phyloP scores from a whole-genome alignment of 2,888 invertebrate species.

The Sarcophaga caerulescens region DNA sequence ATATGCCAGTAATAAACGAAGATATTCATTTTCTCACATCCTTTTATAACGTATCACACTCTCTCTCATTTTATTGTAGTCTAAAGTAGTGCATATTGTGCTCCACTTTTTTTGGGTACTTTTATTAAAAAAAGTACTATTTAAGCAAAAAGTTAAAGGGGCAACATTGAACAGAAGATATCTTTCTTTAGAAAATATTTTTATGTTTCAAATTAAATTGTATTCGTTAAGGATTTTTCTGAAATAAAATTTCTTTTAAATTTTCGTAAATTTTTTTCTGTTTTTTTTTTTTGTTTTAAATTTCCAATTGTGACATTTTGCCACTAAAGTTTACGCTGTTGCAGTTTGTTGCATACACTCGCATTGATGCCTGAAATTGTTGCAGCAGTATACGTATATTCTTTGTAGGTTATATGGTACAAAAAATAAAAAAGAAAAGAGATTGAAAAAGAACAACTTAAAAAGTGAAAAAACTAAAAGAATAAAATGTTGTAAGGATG shows the following conservation, averaged over 20 bases:
- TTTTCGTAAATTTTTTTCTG: slow-evolving; percentile 16
- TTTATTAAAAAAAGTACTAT: too few species aligned
- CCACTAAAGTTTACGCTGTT: neutral
- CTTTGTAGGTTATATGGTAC: slow-evolving; percentile 28
- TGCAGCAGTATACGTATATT: neutral
- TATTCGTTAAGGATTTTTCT: neutral
- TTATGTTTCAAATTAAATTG: slow-evolving; percentile 7
- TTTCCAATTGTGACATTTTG: slow-evolving; percentile 34
- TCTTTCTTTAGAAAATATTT: slow-evolving; percentile 19
- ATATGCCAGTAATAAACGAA: neutral
- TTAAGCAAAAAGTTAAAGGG: too few species aligned
- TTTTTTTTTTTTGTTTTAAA: slow-evolving; percentile 12
- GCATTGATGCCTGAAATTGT: slow-evolving; percentile 29
- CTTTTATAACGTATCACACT: neutral
- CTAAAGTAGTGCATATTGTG: neutral
- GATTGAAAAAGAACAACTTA: slow-evolving; percentile 8
- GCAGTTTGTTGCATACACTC: neutral
- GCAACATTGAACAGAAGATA: neutral
- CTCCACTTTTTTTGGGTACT: neutral
- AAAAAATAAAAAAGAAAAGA: slow-evolving; percentile 30
- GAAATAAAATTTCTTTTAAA: slow-evolving; percentile 5
- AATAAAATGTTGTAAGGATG: slow-evolving; percentile 44
- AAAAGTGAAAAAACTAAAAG: slow-evolving; percentile 27
- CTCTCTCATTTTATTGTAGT: neutral
- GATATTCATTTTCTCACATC: neutral